Evolutionary conservation across 2,888 invertebrate species (phyloP), one percentile per base, ranked within the genome.

Genomic region (Drosophila buzzatii): DNA sequence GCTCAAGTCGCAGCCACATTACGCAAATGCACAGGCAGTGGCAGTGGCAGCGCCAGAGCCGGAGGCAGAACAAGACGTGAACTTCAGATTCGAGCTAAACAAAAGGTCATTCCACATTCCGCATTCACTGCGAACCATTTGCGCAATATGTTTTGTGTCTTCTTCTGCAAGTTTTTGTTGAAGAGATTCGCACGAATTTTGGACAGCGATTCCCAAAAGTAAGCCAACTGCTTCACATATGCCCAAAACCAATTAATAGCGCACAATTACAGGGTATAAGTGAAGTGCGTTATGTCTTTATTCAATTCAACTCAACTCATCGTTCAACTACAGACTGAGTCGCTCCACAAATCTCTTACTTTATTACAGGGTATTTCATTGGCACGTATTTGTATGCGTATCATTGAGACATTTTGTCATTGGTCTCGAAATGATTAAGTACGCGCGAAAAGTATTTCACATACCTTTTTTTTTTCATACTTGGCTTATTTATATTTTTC

Each of bases 41-140:
- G 47, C 27, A 47, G 27, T 3, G 27, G n/a, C 49, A 41, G 18
- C 16, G 12, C 2, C n/a, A 51, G 33, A 18, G 20, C 16, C 47
- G 27, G n/a, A 31, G 47, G 51, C 51, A 51, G 51, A 51, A 51
- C 51, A 35, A 51, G 35, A 35, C 51, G 20, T 12, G 35, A 51
- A 51, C 51, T 35, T 51, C 51, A 35, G 51, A 35, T 35, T 51
- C 44, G 20, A 42, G n/a, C 47, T 47, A 14, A 27, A n/a, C 58
- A 59, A 66, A 73, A 75, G 79, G 79, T 75, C 67, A 77, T 57
- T 23, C 51, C 72, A 49, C 65, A 78, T 74, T 78, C 79, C 79
- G 37, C 78, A 71, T 56, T 76, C 53, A 56, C 63, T 59, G 42
- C 49, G 45, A 63, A 56, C 49, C 52, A 16, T 58, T 76, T 76